These are phyloP conservation scores for Sarcophilus harrisii DNA, from an alignment of 2,797 vertebrate genomes.

Conservation along the genomic window DNA sequence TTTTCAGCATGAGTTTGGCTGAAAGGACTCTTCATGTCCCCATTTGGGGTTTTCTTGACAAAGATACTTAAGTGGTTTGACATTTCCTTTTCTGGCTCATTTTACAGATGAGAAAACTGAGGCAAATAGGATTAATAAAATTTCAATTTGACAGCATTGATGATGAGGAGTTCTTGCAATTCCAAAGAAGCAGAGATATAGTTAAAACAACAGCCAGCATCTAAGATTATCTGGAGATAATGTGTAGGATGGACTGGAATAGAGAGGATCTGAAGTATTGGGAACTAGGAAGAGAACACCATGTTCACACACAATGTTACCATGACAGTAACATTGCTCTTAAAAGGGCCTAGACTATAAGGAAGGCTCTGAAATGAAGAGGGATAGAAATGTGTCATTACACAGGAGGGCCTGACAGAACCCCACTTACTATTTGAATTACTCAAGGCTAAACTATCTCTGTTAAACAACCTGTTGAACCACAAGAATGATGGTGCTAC, in stretches of 20 bases:
- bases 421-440: background rate
- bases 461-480: background rate
- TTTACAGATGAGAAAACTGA: no score
- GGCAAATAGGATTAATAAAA: background rate
- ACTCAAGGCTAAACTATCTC: background rate
- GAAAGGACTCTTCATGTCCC: background rate
- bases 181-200: background rate
- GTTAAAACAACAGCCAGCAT: background rate
- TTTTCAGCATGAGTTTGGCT: background rate
- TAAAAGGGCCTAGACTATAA: background rate
- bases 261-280: background rate
- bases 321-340: background rate
- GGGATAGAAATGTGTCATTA: background rate
- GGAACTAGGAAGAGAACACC: background rate
- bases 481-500: background rate
- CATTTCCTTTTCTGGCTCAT: no score
- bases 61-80: no score
- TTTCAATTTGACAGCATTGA: background rate
- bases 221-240: background rate
- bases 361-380: background rate
- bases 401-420: background rate
- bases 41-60: no score
- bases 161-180: background rate
- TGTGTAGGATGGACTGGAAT: background rate
- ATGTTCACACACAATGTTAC: no score